Percentiles rank a stretch among this genome's conserved stretches.
Conservation (phyloP, 2,113 vertebrate species). For the Gila orcuttii region DNA sequence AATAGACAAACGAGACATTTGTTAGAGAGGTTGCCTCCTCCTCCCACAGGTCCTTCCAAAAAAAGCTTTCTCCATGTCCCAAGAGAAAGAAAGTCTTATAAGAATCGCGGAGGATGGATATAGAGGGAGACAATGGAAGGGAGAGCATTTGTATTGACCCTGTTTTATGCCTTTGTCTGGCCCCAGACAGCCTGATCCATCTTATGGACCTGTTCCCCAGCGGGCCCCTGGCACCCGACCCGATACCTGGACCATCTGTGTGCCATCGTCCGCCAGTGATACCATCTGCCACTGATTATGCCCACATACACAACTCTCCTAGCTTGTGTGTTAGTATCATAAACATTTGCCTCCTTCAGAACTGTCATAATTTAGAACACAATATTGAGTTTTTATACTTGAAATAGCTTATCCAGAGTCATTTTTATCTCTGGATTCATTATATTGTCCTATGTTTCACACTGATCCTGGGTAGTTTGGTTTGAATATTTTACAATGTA, state of each 20-base stretch:
- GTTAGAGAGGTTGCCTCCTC: neutral
- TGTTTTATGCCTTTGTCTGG: slow-evolving; percentile 38
- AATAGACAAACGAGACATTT: neutral
- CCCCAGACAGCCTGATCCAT: slow-evolving; percentile 45
- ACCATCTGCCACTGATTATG: slow-evolving; percentile 34
- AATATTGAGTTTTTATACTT: too few relatives aligned
- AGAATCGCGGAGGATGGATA: neutral
- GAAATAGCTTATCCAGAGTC: neutral
- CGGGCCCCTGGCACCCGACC: slow-evolving; percentile 24
- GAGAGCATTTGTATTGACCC: slow-evolving; percentile 36
- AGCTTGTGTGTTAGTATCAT: neutral
- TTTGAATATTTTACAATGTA: neutral
- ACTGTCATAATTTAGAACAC: neutral
- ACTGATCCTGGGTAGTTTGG: neutral
- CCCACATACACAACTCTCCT: neutral
- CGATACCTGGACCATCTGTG: slow-evolving; percentile 26
- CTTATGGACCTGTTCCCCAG: slow-evolving; percentile 43
- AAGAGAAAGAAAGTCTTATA: neutral
- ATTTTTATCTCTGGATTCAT: neutral
- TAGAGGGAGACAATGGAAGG: neutral
- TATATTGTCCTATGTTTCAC: neutral
- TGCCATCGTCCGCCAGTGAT: slow-evolving; percentile 12
- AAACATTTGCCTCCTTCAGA: neutral
- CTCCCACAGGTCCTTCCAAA: neutral
- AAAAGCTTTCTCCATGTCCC: neutral